Conservation (phyloP, 2,113 vertebrate species). For the Triplophysa rosa region DNA sequence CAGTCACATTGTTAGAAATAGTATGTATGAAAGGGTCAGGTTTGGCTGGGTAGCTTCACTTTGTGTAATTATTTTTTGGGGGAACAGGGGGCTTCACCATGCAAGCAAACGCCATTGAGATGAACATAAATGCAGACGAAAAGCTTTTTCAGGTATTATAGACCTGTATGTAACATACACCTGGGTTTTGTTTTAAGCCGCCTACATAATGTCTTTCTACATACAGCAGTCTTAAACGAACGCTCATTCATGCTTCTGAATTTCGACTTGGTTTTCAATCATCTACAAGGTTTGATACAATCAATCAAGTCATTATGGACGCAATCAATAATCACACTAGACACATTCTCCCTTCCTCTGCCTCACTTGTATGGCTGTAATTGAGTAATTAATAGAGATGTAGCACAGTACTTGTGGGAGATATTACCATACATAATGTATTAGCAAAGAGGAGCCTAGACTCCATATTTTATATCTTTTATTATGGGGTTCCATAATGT, state of each 20-base stretch:
- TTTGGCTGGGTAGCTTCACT: too few relatives aligned
- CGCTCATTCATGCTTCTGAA: neutral
- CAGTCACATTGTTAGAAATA: too few relatives aligned
- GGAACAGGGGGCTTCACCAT: too few relatives aligned
- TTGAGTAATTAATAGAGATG: conserved; percentile 57
- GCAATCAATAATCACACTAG: conserved; percentile 24
- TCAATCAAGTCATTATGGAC: conserved; percentile 25
- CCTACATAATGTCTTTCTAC: too few relatives aligned
- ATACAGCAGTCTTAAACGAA: neutral
- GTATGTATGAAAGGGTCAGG: too few relatives aligned
- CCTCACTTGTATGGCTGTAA: conserved; percentile 41
- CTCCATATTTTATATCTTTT: conserved; percentile 51
- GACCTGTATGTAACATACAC: too few relatives aligned
- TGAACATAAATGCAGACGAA: too few relatives aligned
- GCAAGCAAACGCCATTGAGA: too few relatives aligned
- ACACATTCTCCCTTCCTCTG: conserved; percentile 12
- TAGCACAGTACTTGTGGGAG: conserved; percentile 48
- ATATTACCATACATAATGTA: conserved; percentile 53
- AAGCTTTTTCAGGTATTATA: too few relatives aligned
- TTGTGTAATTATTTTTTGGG: too few relatives aligned
- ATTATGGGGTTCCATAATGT: conserved; percentile 42
- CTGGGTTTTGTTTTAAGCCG: too few relatives aligned
- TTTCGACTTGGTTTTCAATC: neutral
- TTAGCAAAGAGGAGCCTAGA: conserved; percentile 38
- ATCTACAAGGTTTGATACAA: neutral